A percentile compares a stretch with the other conserved stretches of the same genome.
Evolutionary conservation across 2,888 invertebrate species (phyloP).

Genomic region (Galeopsomyia nigrocyanea): DNA sequence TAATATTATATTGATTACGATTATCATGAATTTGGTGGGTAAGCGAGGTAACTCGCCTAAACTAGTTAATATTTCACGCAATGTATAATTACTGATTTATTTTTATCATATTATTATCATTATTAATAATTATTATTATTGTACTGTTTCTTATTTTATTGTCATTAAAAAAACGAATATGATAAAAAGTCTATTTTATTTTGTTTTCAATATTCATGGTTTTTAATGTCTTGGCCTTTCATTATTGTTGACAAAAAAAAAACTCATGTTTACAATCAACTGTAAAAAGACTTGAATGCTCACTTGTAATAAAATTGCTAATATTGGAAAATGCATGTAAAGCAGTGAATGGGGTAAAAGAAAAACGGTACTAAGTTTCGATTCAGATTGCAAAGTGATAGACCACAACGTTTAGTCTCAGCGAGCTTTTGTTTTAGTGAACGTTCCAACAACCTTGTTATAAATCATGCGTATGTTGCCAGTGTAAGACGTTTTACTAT

Average conservation of each 20-base stretch:
- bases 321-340: constrained; percentile 36
- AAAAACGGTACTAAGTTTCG: constrained; percentile 51
- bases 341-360: constrained; percentile 9
- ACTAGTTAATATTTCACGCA: constrained; percentile 63
- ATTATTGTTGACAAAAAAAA: constrained; percentile 28
- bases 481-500: constrained; percentile 48
- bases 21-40: constrained; percentile 64
- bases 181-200: constrained; percentile 46
- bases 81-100: constrained; percentile 60
- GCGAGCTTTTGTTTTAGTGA: constrained; percentile 45
- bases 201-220: constrained; percentile 46
- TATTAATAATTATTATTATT: constrained; percentile 61
- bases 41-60: constrained; percentile 54
- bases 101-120: constrained; percentile 50
- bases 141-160: constrained; percentile 68
- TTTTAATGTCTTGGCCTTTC: constrained; percentile 38
- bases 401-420: constrained; percentile 29
- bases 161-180: constrained; percentile 65
- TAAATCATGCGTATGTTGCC: constrained; percentile 48
- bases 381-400: constrained; percentile 48
- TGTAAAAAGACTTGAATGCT: constrained; percentile 43
- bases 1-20: constrained; percentile 59
- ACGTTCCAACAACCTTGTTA: constrained; percentile 47
- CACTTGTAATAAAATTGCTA: constrained; percentile 29
- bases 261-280: constrained; percentile 35